Percentiles rank a stretch among this genome's conserved stretches.
Conservation (phyloP, 2,797 vertebrate genomes). For the Alcedo atthis region DNA sequence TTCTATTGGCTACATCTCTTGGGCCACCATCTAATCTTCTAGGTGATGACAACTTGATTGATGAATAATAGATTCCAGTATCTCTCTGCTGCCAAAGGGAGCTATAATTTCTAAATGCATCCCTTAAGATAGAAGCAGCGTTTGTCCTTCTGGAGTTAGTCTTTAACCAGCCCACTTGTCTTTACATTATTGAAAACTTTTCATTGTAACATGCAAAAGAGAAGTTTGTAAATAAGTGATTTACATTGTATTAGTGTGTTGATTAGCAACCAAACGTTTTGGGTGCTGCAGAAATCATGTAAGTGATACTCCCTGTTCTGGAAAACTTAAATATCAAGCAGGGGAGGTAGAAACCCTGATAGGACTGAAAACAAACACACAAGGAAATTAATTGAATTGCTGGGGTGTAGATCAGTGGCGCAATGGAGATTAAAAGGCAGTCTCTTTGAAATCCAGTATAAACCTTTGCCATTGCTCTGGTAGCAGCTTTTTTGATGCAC, state of each 20-base stretch:
- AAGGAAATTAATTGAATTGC: background rate
- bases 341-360: background rate
- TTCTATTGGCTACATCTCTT: background rate
- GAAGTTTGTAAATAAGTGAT: background rate
- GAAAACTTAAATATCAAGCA: background rate
- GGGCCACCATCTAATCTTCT: conserved; percentile 15
- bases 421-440: background rate
- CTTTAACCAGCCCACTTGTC: background rate
- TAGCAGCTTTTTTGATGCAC: background rate
- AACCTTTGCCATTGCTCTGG: background rate
- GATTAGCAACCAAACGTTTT: background rate
- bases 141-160: background rate
- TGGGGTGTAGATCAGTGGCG: background rate
- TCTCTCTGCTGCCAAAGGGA: conserved; percentile 14
- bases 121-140: background rate
- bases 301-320: background rate
- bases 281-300: background rate
- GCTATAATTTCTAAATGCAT: background rate
- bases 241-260: background rate
- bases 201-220: background rate
- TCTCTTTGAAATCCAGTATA: background rate
- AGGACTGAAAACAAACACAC: background rate
- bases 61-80: conserved; percentile 22
- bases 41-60: conserved; percentile 38
- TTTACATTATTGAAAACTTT: background rate